These are phyloP conservation scores for Lasius fuliginosus DNA, from an alignment of 2,888 invertebrate species.

Conservation along the genomic window DNA sequence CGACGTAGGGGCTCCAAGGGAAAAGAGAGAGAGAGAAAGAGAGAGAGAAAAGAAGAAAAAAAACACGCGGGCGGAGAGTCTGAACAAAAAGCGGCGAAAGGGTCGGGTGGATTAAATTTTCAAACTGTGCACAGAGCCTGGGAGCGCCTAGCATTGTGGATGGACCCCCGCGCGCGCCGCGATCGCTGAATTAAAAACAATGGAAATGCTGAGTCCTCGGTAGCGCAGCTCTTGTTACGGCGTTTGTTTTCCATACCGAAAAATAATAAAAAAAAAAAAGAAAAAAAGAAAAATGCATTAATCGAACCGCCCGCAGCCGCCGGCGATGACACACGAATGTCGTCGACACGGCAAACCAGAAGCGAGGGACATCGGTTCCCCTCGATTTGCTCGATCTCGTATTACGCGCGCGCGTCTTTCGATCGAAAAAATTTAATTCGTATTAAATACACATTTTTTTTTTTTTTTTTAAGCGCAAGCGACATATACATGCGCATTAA, in stretches of 20 bases:
- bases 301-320: slow-evolving; percentile 38
- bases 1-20: slow-evolving; percentile 21
- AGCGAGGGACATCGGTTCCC: slow-evolving; percentile 25
- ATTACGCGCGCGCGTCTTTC: background rate
- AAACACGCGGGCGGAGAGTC: slow-evolving; percentile 23
- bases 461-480: background rate
- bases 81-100: slow-evolving; percentile 45
- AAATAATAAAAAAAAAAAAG: slow-evolving; percentile 29
- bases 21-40: slow-evolving; percentile 8
- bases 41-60: background rate
- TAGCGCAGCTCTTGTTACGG: slow-evolving; percentile 47
- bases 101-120: slow-evolving; percentile 50
- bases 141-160: slow-evolving; percentile 37
- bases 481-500: background rate
- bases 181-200: slow-evolving; percentile 71
- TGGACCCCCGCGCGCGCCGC: slow-evolving; percentile 13
- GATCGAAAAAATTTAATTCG: background rate
- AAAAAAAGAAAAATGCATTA: slow-evolving; percentile 36
- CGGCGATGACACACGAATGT: slow-evolving; percentile 42
- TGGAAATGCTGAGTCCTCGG: slow-evolving; percentile 64
- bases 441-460: background rate
- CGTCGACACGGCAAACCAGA: slow-evolving; percentile 16
- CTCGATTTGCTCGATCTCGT: background rate
- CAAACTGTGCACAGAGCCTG: slow-evolving; percentile 35
- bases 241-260: slow-evolving; percentile 48